These are phyloP conservation scores for Carettochelys insculpta DNA, from an alignment of 2,113 vertebrate species.

Conservation along the genomic window DNA sequence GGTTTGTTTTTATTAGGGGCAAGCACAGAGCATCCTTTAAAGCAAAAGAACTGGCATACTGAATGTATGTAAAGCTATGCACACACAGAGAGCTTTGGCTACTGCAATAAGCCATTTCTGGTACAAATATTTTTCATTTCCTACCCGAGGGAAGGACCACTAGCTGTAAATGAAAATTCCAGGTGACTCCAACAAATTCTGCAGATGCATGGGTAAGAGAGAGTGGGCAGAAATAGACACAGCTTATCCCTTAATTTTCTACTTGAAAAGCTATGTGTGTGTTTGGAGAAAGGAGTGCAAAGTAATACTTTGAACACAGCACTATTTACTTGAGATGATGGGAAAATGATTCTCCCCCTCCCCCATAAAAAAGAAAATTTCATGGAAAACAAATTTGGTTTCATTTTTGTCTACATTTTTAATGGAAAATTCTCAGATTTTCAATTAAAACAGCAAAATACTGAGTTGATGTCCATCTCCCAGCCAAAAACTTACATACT, in stretches of 20 bases:
- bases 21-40: not conserved
- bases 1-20: constrained; percentile 4
- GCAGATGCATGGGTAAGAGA: not conserved
- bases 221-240: not conserved
- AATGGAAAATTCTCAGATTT: not conserved
- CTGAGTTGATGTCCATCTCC: not conserved
- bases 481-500: not conserved
- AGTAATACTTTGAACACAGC: not conserved
- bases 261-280: not conserved
- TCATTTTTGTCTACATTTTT: not conserved
- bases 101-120: not conserved
- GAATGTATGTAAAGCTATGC: not conserved
- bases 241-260: not conserved
- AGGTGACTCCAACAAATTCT: not conserved
- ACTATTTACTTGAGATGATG: not conserved
- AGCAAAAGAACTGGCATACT: not conserved
- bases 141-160: not conserved
- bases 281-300: too few species aligned
- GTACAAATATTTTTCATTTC: not conserved
- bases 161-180: not conserved
- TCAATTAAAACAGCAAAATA: not conserved
- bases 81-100: too few species aligned
- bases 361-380: not conserved
- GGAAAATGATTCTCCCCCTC: not conserved
- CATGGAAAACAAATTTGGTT: not conserved